Evolutionary conservation across 2,797 vertebrate genomes (phyloP).

Genomic region (Tadarida brasiliensis): DNA sequence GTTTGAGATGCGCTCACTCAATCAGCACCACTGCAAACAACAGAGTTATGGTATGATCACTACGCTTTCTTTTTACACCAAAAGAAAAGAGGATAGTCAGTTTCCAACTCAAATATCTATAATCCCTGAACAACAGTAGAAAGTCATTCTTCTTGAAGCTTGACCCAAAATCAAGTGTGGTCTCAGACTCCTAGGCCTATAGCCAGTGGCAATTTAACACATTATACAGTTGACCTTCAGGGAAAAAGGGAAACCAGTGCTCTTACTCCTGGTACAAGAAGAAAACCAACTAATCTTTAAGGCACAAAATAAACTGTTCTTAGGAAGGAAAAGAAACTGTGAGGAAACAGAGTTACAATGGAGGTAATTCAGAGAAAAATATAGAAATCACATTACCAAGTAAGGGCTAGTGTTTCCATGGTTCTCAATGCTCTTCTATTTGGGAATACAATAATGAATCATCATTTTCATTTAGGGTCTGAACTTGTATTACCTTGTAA

Average conservation of each 20-base stretch:
- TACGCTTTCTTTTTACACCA: constrained; percentile 47
- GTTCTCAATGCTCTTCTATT: constrained; percentile 55
- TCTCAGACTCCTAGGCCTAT: constrained; percentile 62
- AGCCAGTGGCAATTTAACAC: constrained; percentile 72
- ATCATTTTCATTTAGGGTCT: constrained; percentile 49
- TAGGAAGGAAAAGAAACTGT: constrained; percentile 58
- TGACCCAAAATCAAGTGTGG: constrained; percentile 66
- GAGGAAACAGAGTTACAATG: constrained; percentile 52
- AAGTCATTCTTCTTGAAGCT: constrained; percentile 63
- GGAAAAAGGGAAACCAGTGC: constrained; percentile 64
- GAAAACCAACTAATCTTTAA: constrained; percentile 71
- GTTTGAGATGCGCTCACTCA: constrained; percentile 40
- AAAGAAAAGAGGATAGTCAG: constrained; percentile 53
- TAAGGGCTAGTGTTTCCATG: constrained; percentile 37
- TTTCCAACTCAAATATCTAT: constrained; percentile 68
- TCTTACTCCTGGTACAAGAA: constrained; percentile 59
- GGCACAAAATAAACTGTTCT: constrained; percentile 71
- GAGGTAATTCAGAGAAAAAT: constrained; percentile 51
- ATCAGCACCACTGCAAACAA: constrained; percentile 51
- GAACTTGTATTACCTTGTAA: constrained; percentile 49
- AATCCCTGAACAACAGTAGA: constrained; percentile 60
- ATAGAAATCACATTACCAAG: constrained; percentile 55
- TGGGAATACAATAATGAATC: constrained; percentile 51
- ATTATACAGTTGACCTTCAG: constrained; percentile 63
- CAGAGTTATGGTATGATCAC: constrained; percentile 43